phyloP scores from a whole-genome alignment of 2,888 invertebrate genomes.

The Buathra laborator region DNA sequence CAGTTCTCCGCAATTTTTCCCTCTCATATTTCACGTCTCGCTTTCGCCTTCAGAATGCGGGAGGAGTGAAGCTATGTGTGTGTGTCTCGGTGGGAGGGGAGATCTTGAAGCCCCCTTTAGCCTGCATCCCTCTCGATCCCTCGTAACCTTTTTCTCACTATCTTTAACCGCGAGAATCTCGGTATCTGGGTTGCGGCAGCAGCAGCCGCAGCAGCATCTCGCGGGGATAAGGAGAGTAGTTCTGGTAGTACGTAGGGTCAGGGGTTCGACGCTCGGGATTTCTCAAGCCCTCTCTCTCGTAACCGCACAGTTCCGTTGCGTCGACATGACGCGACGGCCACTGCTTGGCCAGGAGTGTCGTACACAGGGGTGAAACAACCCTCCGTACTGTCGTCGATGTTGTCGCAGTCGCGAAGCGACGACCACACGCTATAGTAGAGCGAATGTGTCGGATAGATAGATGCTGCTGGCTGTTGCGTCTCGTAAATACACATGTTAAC shows the following conservation, averaged over 20 bases:
- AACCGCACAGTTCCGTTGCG: slow-evolving; percentile 35
- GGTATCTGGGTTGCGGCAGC: slow-evolving; percentile 41
- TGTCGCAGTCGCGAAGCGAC: slow-evolving; percentile 13
- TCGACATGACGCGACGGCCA: slow-evolving; percentile 38
- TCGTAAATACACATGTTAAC: slow-evolving; percentile 39
- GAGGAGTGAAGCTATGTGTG: background rate
- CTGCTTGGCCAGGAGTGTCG: slow-evolving; percentile 42
- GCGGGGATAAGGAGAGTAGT: slow-evolving; percentile 18
- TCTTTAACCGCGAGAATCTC: slow-evolving; percentile 10
- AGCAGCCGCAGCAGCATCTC: slow-evolving; percentile 36
- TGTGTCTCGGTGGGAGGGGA: background rate
- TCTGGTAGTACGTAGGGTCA: slow-evolving; percentile 37
- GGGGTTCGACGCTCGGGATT: slow-evolving; percentile 47
- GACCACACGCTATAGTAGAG: background rate
- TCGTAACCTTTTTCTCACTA: slow-evolving; percentile 26
- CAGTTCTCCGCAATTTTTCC: background rate
- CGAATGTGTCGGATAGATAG: slow-evolving; percentile 18
- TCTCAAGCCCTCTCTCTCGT: background rate
- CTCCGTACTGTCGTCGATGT: slow-evolving; percentile 16
- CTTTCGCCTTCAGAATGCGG: background rate
- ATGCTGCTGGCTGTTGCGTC: slow-evolving; percentile 14
- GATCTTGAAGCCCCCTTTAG: slow-evolving; percentile 23
- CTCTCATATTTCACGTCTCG: slow-evolving; percentile 15
- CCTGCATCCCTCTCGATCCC: slow-evolving; percentile 9
- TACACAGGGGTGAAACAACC: slow-evolving; percentile 43